Evolutionary conservation across 2,797 vertebrate genomes (phyloP).

Genomic region (Hafferia zeledoni): DNA sequence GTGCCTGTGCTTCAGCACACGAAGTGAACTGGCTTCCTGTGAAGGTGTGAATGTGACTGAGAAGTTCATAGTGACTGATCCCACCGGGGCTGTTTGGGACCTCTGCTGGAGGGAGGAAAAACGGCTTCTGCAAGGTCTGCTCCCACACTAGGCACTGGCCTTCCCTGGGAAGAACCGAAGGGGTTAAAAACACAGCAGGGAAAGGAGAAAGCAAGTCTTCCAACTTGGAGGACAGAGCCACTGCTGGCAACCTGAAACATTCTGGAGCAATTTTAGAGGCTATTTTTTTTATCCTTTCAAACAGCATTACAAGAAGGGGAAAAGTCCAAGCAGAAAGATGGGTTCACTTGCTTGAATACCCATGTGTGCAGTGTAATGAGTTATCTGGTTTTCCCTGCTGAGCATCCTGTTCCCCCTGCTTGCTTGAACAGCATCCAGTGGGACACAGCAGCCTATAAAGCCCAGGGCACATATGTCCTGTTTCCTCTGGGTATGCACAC

Average conservation of each 20-base stretch:
- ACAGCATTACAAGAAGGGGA: background rate
- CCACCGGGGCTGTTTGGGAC: accelerated
- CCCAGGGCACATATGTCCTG: background rate
- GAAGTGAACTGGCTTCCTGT: background rate
- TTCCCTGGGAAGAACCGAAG: background rate
- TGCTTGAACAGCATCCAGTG: background rate
- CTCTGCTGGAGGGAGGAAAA: background rate
- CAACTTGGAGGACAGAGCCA: background rate
- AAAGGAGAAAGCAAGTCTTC: background rate
- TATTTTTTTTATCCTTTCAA: background rate
- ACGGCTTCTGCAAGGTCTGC: background rate
- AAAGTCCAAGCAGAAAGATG: background rate
- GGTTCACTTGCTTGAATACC: background rate
- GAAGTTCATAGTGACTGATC: background rate
- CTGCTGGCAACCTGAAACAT: background rate
- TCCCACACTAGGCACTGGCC: accelerated
- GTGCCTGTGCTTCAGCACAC: background rate
- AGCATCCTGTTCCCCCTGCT: background rate
- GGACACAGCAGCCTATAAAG: background rate
- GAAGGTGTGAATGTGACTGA: background rate
- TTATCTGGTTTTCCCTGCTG: background rate
- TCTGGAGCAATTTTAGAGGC: background rate
- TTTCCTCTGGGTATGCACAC: background rate
- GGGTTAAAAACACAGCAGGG: background rate
- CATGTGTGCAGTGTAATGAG: background rate